These are phyloP conservation scores for Ricordea florida DNA, from an alignment of 92 coral and sea anemone species.

Conservation along the genomic window DNA sequence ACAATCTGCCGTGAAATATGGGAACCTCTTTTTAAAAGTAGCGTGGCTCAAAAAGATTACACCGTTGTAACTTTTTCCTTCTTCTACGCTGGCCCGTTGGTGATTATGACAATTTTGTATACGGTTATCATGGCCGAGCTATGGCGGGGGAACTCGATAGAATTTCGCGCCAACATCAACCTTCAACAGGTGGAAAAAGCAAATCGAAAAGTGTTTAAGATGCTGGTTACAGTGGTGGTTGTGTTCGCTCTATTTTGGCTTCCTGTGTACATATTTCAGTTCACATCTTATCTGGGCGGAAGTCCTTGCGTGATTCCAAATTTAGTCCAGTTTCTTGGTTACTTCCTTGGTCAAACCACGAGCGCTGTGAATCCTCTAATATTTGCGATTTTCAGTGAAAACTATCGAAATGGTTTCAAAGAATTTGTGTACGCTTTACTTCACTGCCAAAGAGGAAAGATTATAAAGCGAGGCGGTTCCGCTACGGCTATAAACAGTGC, in stretches of 20 bases:
- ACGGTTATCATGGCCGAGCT: slow-evolving; percentile 53
- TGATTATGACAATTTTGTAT: slow-evolving; percentile 44
- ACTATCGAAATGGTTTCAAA: slow-evolving; percentile 43
- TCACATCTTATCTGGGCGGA: background rate
- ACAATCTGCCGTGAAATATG: slow-evolving; percentile 11
- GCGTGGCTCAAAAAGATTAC: slow-evolving; percentile 15
- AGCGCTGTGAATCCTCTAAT: slow-evolving; percentile 58
- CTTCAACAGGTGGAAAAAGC: slow-evolving; percentile 18
- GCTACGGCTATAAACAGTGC: too few relatives aligned
- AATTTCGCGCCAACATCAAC: background rate
- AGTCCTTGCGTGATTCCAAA: background rate
- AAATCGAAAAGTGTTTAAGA: slow-evolving; percentile 58
- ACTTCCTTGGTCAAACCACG: slow-evolving; percentile 45
- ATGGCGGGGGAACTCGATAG: slow-evolving; percentile 46
- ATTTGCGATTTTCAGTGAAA: slow-evolving; percentile 56
- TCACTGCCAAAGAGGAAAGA: background rate
- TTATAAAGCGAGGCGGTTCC: background rate
- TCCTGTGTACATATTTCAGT: slow-evolving; percentile 38
- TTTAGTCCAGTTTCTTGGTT: slow-evolving; percentile 10
- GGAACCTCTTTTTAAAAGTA: slow-evolving; percentile 36
- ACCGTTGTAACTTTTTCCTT: slow-evolving; percentile 38
- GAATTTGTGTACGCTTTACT: background rate
- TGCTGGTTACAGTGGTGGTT: slow-evolving; percentile 47
- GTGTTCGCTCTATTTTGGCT: slow-evolving; percentile 67
- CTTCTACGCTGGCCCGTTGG: slow-evolving; percentile 53